Evolutionary conservation across 2,113 vertebrate species (phyloP), one percentile per base, ranked within the genome.

Genomic region (Vombatus ursinus): DNA sequence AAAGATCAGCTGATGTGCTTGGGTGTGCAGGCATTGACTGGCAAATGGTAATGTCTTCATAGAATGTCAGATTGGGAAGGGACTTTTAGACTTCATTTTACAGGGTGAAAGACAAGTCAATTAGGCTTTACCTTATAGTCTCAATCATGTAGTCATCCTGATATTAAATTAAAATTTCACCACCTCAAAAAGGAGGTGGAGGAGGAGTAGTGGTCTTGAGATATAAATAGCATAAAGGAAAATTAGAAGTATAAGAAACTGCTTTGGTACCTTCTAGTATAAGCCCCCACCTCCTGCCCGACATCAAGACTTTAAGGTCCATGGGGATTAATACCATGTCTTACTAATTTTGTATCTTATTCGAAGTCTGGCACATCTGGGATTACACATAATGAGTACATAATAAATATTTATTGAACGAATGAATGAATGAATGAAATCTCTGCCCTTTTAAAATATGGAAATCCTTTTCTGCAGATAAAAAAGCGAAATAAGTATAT

Each of bases 391-490:
- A 84, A 84, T 44, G 10, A n/a, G 16, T 44, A 22, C 28, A 44
- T 44, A 77, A 77, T 84, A 84, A 44, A 84, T 84, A 44, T 84
- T 84, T 84, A 84, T 44, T 44, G 68, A 68, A 68, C 37, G 23
- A 37, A 37, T 31, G 54, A n/a, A 77, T 68, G 14, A 68, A 68
- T 77, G 61, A n/a, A 68, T 68, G 31, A 84, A 90, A 93, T 54
- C 47, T 92, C 19, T 53, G 26, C 19, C 61, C 92, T 96, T 97
- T 95, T 26, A 91, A 57, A 95, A 84, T 90, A 94, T 94, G n/a
- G 11, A 50, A 10, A 52, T 95, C 25, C 31, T 50, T 97, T 92
- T 96, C 47, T 91, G 90, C 50, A 28, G 89, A 47, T 77, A 77
- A 91, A 91, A 90, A 94, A n/a, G 28, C 25, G 52, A 91, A 94